These are phyloP conservation scores for Epinephelus malabaricus DNA, from an alignment of 2,797 vertebrate genomes.

Conservation along the genomic window DNA sequence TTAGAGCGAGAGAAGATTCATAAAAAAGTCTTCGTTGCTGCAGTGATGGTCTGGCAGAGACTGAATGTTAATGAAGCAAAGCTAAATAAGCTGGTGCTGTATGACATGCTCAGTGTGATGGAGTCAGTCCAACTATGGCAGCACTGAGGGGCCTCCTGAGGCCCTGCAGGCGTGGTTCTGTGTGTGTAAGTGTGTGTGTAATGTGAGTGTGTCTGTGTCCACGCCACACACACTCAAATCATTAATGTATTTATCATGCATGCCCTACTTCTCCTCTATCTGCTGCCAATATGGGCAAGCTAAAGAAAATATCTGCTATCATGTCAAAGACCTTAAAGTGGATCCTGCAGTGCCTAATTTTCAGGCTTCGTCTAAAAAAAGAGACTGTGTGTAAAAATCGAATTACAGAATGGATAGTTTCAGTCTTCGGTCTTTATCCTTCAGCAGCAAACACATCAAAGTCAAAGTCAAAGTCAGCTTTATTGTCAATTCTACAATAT, in stretches of 20 bases:
- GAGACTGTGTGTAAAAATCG: too few relatives aligned
- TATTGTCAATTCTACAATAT: too few relatives aligned
- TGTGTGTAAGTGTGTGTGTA: background rate
- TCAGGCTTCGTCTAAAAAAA: too few relatives aligned
- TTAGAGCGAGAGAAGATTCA: constrained; percentile 14
- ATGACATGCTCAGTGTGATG: constrained; percentile 8
- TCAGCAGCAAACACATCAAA: too few relatives aligned
- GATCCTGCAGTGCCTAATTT: too few relatives aligned
- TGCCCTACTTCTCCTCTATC: constrained; percentile 34
- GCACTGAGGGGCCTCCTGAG: constrained; percentile 8
- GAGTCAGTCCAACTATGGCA: constrained; percentile 37
- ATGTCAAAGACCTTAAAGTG: too few relatives aligned
- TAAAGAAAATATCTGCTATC: background rate
- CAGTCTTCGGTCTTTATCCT: too few relatives aligned
- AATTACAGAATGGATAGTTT: too few relatives aligned
- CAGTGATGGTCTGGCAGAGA: constrained; percentile 16
- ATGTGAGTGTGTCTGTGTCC: constrained; percentile 8
- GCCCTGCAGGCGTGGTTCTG: constrained; percentile 12
- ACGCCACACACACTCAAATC: constrained; percentile 14
- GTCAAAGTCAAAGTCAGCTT: too few relatives aligned
- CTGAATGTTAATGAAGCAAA: constrained; percentile 32
- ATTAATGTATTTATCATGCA: constrained; percentile 37
- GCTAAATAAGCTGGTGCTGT: constrained; percentile 13
- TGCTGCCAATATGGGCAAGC: background rate
- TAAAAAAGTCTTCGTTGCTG: background rate